Percentiles rank a stretch among this genome's conserved stretches.
Evolutionary conservation across 2,113 vertebrate species (phyloP).

Genomic region (Sceloporus undulatus): DNA sequence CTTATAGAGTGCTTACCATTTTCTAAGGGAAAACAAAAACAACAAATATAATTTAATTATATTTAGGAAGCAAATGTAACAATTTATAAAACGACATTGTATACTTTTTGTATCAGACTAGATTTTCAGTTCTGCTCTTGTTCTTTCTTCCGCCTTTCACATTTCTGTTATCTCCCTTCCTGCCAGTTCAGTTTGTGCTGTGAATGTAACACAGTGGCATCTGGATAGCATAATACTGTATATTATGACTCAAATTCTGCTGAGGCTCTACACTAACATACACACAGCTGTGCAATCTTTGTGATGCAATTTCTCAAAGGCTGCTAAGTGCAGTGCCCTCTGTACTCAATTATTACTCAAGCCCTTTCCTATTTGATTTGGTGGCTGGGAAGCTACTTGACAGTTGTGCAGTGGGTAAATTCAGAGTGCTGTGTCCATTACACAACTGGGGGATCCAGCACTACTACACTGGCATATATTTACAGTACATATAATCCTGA

Average conservation of each 20-base stretch:
- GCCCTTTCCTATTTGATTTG: neutral
- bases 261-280: too few relatives aligned
- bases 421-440: too few relatives aligned
- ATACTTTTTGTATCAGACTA: neutral
- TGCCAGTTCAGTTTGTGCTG: neutral
- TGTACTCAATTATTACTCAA: neutral
- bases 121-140: neutral
- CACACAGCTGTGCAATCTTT: too few relatives aligned
- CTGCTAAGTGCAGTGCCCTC: too few relatives aligned
- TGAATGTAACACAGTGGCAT: neutral
- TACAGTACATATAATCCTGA: too few relatives aligned
- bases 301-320: too few relatives aligned
- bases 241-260: too few relatives aligned
- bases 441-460: too few relatives aligned
- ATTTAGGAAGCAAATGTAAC: neutral
- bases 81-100: neutral
- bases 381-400: neutral
- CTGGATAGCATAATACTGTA: neutral
- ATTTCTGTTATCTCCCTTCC: neutral
- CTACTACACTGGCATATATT: too few relatives aligned
- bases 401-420: too few relatives aligned
- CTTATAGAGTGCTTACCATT: neutral
- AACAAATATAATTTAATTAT: conserved; percentile 4
- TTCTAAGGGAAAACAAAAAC: neutral
- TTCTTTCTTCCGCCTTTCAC: neutral